phyloP scores from a whole-genome alignment of 2,797 vertebrate genomes.

The Sarcophilus harrisii region DNA sequence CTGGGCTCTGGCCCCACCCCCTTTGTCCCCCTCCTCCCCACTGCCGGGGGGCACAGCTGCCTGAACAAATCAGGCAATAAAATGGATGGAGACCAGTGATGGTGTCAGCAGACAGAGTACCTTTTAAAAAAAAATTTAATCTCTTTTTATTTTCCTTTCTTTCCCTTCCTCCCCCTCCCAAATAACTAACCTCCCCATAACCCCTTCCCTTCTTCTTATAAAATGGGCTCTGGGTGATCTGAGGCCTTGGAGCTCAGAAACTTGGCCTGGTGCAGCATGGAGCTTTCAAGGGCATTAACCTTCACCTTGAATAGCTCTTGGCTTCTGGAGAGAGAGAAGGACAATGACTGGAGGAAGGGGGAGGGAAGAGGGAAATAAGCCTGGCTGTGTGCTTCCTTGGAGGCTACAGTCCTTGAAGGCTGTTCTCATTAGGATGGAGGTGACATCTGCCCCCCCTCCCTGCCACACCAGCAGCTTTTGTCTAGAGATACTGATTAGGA shows the following conservation, averaged over 20 bases:
- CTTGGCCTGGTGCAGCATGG: neutral
- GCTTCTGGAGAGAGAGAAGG: neutral
- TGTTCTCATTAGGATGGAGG: neutral
- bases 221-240: neutral
- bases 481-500: neutral
- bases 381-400: neutral
- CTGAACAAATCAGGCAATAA: conserved; percentile 69
- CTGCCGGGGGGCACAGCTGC: conserved; percentile 57
- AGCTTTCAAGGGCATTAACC: conserved; percentile 4
- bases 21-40: neutral
- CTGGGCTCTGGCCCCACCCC: neutral
- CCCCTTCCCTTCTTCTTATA: conserved; percentile 51
- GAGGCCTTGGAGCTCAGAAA: conserved; percentile 62
- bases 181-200: conserved; percentile 17
- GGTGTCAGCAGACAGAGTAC: conserved; percentile 72
- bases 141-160: conserved; percentile 73
- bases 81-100: conserved; percentile 73
- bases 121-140: conserved; percentile 68
- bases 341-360: neutral
- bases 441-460: neutral
- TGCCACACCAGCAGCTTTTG: neutral
- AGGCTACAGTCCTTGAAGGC: neutral
- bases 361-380: neutral
- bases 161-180: conserved; percentile 26
- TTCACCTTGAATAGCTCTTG: conserved; percentile 24